A percentile compares a stretch with the other conserved stretches of the same genome.
Evolutionary conservation across 2,797 vertebrate species (phyloP).

Genomic region (Iguana delicatissima): DNA sequence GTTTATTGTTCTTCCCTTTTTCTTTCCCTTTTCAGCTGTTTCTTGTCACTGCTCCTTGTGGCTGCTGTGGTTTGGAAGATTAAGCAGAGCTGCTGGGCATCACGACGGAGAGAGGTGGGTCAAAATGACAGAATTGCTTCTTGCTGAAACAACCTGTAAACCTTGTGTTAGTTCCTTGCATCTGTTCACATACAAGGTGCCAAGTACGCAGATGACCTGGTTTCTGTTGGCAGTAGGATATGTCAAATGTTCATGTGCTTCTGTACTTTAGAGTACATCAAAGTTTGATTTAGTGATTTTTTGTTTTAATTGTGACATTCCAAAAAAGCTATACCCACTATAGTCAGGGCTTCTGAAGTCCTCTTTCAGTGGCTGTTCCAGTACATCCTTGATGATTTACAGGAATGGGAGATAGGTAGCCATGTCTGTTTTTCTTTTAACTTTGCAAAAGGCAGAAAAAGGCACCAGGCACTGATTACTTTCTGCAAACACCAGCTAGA

Average conservation of each 20-base stretch:
- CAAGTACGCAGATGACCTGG: background rate
- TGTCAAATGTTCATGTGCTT: background rate
- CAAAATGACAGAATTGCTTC: background rate
- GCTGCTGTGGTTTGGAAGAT: slow-evolving; percentile 99
- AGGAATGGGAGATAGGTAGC: background rate
- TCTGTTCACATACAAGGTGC: background rate
- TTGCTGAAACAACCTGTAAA: slow-evolving; percentile 20
- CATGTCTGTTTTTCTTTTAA: background rate
- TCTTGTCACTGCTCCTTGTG: slow-evolving; percentile 96
- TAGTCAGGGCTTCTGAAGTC: background rate
- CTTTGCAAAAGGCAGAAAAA: background rate
- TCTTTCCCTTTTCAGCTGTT: slow-evolving; percentile 86
- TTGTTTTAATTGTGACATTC: no score
- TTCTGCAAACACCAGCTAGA: background rate
- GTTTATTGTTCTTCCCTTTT: background rate
- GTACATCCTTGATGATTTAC: no score
- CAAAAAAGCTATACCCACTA: background rate
- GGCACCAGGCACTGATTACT: no score
- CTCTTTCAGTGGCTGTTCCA: background rate
- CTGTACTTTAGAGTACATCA: background rate
- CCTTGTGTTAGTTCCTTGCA: background rate
- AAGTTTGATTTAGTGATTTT: background rate
- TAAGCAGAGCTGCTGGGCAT: slow-evolving; percentile 99
- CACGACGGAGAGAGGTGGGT: slow-evolving; percentile 94
- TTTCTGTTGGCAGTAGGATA: background rate